Evolutionary conservation across 2,888 invertebrate species (phyloP).

Genomic region (Pomacea canaliculata): DNA sequence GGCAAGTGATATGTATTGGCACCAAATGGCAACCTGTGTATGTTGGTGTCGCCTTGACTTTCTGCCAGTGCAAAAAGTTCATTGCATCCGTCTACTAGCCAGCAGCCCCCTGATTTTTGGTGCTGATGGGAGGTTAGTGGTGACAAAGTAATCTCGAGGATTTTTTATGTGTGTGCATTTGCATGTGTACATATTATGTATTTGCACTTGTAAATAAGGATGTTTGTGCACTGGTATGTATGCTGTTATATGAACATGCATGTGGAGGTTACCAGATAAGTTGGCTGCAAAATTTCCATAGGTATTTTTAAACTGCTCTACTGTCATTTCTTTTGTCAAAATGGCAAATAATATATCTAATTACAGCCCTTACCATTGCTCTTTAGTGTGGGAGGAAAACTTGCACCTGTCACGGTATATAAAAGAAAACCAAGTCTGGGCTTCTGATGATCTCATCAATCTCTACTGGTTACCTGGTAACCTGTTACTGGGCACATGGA

Average conservation of each 20-base stretch:
- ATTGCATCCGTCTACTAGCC: constrained; percentile 50
- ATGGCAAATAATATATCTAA: background rate
- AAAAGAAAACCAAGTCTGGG: constrained; percentile 39
- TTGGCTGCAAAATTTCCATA: no score
- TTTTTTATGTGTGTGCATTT: background rate
- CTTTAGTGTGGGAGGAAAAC: constrained; percentile 44
- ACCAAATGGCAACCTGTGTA: constrained; percentile 53
- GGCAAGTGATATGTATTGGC: constrained; percentile 51
- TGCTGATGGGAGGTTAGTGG: constrained; percentile 46
- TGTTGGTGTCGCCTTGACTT: constrained; percentile 57
- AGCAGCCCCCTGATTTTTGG: constrained; percentile 64
- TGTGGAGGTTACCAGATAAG: no score
- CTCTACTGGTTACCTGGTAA: constrained; percentile 45
- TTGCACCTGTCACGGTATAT: constrained; percentile 44
- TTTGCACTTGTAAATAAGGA: no score
- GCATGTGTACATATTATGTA: no score
- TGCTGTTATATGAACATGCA: no score
- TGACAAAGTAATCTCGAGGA: constrained; percentile 50
- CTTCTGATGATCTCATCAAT: constrained; percentile 49
- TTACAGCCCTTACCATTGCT: constrained; percentile 58
- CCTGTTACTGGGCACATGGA: constrained; percentile 55
- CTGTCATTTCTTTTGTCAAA: no score
- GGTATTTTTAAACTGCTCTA: no score
- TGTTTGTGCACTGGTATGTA: no score
- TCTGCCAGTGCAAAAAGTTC: constrained; percentile 46